Evolutionary conservation across 1,140 invertebrate species (phyloP), one percentile per base, ranked within the genome.

Genomic region (Eurosta solidaginis): DNA sequence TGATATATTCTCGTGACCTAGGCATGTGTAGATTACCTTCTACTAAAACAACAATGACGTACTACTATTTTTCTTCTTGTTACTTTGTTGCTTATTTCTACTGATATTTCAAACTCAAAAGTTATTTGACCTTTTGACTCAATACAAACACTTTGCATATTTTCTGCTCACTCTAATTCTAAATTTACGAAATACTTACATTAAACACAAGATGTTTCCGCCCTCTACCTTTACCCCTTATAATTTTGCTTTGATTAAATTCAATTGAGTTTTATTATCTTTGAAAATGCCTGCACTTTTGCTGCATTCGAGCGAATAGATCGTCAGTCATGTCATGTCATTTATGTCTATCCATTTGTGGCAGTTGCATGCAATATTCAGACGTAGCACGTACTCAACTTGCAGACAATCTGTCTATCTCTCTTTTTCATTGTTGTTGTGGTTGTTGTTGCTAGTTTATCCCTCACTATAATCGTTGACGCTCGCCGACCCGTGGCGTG

Each of bases 121-220:
- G 73, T 74, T 74, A 29, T 22, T 74, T 74, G 73, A 74, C 73
- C 73, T 74, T 74, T 74, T 47, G 42, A n/a, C 73, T 74, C 44
- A 17, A n/a, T n/a, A n/a, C n/a, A n/a, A n/a, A n/a, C n/a, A n/a
- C n/a, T 74, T 74, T 74, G 44, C 42, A 44, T 47, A 45, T 47
- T 47, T 14, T 33, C 17, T 20, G n/a, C 5, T n/a, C 33, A 42
- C 40, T 22, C 33, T n/a, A 17, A 22, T 68, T 22, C 33, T n/a
- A 17, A 22, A 5, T 68, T 68, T 20, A 4, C 9, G 49, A 52
- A 25, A n/a, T n/a, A n/a, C n/a, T n/a, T 52, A 17, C 6, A 25
- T 12, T 22, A 22, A 52, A 52, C 20, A 25, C 4, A 3, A 22
- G 6, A 12, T 36, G 7, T 40, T 2, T 40, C 4, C 33, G 6